Base-by-base conservation (phyloP, 1,140 invertebrate genomes). In the Temnothorax nylanderi region DNA sequence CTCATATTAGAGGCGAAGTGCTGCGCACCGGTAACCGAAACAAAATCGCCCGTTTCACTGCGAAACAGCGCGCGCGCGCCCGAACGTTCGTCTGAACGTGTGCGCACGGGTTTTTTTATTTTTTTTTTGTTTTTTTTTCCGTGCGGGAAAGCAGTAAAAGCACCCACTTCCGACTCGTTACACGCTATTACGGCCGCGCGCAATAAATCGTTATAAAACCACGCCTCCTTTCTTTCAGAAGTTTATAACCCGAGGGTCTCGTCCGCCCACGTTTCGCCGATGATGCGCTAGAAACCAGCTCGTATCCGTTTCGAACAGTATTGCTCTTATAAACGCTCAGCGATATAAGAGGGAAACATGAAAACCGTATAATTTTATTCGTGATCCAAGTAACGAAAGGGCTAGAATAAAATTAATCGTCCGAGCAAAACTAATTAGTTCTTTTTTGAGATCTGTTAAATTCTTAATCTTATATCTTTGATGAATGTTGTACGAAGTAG, bases 201-300 rank as follows among this genome's bases (percentile, higher is more conserved):
- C 71, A 77, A 87, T 87, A 85, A 87, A 87, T 87, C 86, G 86
- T 67, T 76, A 85, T 85, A 87, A 85, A 85, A 77, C 81, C 86
- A 81, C 86, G 86, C 86, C 82, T 85, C 64, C 64, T 76, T 85
- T 87, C 81, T 87, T 87, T 85, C 62, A 67, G 60, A 56, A 85
- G 71, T 62, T 87, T 87, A 85, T 77, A 69, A 86, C 37, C 85
- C 21, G 62, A 18, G 51, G 71, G 62, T 65, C 49, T 62, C 84
- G 87, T 88, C 56, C 87, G 65, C 84, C 87, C 74, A 86, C 85
- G 51, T 69, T 86, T 69, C 37, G 56, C 32, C 84, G 67, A 86
- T 80, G 64, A 74, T 80, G 76, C 74, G 69, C 58, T 67, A 62
- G 49, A 85, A 85, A 85, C 44, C 74, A 58, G 44, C 69, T 74